Evolutionary conservation across 1,140 invertebrate genomes (phyloP), one percentile per base, ranked within the genome.

Genomic region (Phocides pigmalion): DNA sequence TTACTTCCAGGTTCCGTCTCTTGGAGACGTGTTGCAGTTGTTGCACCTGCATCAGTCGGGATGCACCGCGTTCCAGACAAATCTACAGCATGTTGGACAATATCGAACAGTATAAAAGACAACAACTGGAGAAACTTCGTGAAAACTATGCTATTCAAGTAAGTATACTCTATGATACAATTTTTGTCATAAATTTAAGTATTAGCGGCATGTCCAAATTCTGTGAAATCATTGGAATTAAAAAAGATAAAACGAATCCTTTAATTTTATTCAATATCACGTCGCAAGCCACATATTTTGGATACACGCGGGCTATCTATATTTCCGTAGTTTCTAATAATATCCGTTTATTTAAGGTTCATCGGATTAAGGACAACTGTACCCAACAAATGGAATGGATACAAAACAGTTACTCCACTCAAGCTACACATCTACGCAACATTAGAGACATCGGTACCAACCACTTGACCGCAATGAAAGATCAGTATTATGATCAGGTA

Each of bases 101-200:
- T 82, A 97, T 98, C 64, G 97, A 98, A 84, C 95, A 95, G 53
- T 97, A 98, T 86, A 98, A 97, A 87, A 95, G 95, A 64, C 96
- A 96, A 79, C 97, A 98, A 79, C 90, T 98, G 61, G 97, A 98
- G 82, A 94, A 95, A 68, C 91, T 99, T 37, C 92, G 97, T 1
- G 97, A 98, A 76, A 98, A 98, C 88, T 99, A 99, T 79, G 95
- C 96, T 11, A 94, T 95, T 83, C 98, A 99, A 93, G 96, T 97
- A 82, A 86, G 79, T 66, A 19, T 46, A 56, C 28, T n/a, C n/a
- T 32, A 22, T 22, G 20, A 22, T 22, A 3, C 5, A 4, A 28
- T 28, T 28, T 22, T 22, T 6, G 25, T 28, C 25, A 28, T 6
- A 28, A n/a, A n/a, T n/a, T n/a, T n/a, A n/a, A n/a, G n/a, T n/a